These are phyloP conservation scores for Philereme transversata DNA, from an alignment of 2,888 invertebrate species.

Conservation along the genomic window DNA sequence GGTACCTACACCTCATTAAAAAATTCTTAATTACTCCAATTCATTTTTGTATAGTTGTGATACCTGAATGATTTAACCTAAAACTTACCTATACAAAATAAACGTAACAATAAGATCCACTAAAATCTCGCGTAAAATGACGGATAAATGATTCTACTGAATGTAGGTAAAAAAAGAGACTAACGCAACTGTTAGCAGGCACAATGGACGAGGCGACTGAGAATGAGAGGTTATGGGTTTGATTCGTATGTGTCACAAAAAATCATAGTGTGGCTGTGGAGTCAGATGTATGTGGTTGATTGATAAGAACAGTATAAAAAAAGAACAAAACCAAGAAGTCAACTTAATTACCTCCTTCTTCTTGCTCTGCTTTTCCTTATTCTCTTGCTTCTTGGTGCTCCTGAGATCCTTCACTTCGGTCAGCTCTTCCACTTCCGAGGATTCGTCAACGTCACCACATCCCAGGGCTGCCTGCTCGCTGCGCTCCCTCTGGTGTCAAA, in stretches of 20 bases:
- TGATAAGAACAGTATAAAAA: too few species aligned
- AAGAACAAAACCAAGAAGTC: too few species aligned
- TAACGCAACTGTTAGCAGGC: too few species aligned
- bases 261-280: too few species aligned
- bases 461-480: conserved; percentile 65
- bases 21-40: neutral
- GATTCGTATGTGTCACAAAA: too few species aligned
- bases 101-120: neutral
- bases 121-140: too few species aligned
- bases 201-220: too few species aligned
- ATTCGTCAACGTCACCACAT: conserved; percentile 55
- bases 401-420: conserved; percentile 78
- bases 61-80: neutral
- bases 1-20: neutral
- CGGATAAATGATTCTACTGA: too few species aligned
- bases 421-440: conserved; percentile 61
- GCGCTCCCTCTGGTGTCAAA: conserved; percentile 60
- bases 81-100: neutral
- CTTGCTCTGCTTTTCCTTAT: conserved; percentile 78
- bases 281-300: too few species aligned
- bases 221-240: too few species aligned
- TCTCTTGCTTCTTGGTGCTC: conserved; percentile 79
- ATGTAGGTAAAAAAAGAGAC: too few species aligned
- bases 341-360: conserved; percentile 65
- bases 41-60: too few species aligned